Conservation (phyloP, 1,140 invertebrate species). For the Drosophila tsacasi region DNA sequence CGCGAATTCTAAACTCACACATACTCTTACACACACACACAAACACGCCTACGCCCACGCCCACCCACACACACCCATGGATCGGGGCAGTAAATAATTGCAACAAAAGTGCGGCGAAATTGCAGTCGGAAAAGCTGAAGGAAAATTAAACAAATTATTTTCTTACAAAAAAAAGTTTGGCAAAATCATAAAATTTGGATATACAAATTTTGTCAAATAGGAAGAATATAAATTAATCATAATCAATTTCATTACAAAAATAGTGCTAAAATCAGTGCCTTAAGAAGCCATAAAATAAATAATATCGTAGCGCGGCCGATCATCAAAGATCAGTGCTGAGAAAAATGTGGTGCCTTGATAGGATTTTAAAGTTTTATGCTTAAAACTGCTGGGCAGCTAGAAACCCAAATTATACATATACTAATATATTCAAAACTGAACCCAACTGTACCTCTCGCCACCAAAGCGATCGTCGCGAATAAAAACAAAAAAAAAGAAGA, state of each 20-base stretch:
- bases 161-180: not conserved
- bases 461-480: conserved; percentile 4
- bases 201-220: not conserved
- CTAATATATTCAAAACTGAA: conserved; percentile 22
- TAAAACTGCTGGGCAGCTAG: conserved; percentile 33
- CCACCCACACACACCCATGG: conserved; percentile 15
- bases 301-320: conserved; percentile 6
- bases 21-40: conserved; percentile 43
- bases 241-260: conserved; percentile 14
- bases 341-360: conserved; percentile 73
- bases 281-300: conserved; percentile 48
- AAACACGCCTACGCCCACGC: conserved; percentile 39
- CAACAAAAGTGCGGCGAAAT: conserved; percentile 17
- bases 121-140: conserved; percentile 42
- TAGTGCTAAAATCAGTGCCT: conserved; percentile 70
- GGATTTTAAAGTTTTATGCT: conserved; percentile 65
- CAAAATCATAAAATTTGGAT: not conserved
- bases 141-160: conserved; percentile 21
- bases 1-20: conserved; percentile 73
- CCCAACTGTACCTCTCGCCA: conserved; percentile 60
- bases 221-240: not conserved
- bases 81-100: conserved; percentile 36
- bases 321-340: conserved; percentile 30
- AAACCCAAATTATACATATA: conserved; percentile 25
- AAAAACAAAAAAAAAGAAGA: not conserved